Conservation (phyloP, 2,888 invertebrate species). For the Ennomos erosarius region DNA sequence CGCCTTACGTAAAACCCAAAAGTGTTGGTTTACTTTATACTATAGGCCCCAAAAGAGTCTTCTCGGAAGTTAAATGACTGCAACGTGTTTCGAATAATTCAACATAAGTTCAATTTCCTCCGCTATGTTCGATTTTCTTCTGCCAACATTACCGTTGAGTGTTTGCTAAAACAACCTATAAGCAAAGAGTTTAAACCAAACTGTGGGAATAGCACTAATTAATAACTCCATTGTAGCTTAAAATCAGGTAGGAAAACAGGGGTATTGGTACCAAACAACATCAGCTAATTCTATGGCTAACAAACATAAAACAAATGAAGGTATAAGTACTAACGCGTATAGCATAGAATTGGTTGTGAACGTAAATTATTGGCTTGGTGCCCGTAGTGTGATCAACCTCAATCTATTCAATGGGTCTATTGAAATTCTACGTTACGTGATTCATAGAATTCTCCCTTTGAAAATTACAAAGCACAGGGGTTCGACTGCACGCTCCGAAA, state of each 20-base stretch:
- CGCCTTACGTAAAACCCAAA: neutral
- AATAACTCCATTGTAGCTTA: neutral
- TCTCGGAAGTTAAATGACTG: slow-evolving; percentile 2
- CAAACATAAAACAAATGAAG: slow-evolving; percentile 10
- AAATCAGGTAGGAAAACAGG: neutral
- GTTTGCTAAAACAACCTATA: no score
- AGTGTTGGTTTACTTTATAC: neutral
- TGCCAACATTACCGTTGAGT: no score
- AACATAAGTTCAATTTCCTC: neutral
- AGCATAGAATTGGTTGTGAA: slow-evolving; percentile 26
- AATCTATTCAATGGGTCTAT: slow-evolving; percentile 38
- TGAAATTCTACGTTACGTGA: slow-evolving; percentile 33
- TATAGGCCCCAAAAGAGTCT: slow-evolving; percentile 23
- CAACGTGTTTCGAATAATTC: neutral
- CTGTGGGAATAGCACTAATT: neutral
- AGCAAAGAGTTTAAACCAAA: neutral
- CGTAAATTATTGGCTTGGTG: slow-evolving; percentile 40
- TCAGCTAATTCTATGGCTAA: slow-evolving; percentile 13
- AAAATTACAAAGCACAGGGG: slow-evolving; percentile 9
- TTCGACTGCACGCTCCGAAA: slow-evolving; percentile 1
- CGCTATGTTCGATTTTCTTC: no score
- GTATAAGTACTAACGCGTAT: slow-evolving; percentile 4
- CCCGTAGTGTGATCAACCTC: slow-evolving; percentile 35
- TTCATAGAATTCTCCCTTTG: slow-evolving; percentile 32
- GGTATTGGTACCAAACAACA: slow-evolving; percentile 2